Base-by-base conservation (phyloP, 1,140 invertebrate species). In the Macrosteles quadrilineatus region DNA sequence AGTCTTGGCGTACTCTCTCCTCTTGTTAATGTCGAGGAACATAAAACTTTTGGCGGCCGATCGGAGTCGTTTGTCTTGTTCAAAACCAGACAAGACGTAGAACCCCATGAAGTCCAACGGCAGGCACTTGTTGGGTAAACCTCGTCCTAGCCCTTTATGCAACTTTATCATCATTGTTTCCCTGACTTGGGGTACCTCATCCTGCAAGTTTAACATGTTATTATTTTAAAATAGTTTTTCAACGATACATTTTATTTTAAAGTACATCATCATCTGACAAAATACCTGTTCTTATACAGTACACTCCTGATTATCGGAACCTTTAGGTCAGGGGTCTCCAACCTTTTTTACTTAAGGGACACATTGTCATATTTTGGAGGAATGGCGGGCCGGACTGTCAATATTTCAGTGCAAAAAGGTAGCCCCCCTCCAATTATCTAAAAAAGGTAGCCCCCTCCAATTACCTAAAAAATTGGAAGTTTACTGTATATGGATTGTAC, bases 51-150 rank as follows among this genome's bases (percentile, higher is more conserved):
- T 90, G 17, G 92, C 82, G 36, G 86, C 77, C n/a, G 77, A 77
- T 70, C 87, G 87, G 40, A 94, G 80, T 73, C 88, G 87, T 73
- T 91, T 90, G 69, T 96, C 90, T 25, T 89, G 86, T 81, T 98
- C 96, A 72, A 91, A 87, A 11, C 94, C 95, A 29, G 55, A 40
- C 32, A 69, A 19, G 1, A 70, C 69, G 29, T 69, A 71, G 29
- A 73, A 94, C 30, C 95, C 95, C 95, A 99, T 97, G 82, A 98
- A 99, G 81, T 98, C 95, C 64, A 98, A 80, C 1, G 96, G 96
- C 57, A 99, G 83, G 79, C 93, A 95, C 80, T 93, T 93, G 74
- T 92, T 90, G 23, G 92, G 92, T 73, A 95, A 88, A 73, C 92
- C 91, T 80, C 89, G 85, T 6, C 87, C 83, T 29, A 93, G 81